phyloP scores from a whole-genome alignment of 2,888 invertebrate species.

The Lacanobia oleracea region DNA sequence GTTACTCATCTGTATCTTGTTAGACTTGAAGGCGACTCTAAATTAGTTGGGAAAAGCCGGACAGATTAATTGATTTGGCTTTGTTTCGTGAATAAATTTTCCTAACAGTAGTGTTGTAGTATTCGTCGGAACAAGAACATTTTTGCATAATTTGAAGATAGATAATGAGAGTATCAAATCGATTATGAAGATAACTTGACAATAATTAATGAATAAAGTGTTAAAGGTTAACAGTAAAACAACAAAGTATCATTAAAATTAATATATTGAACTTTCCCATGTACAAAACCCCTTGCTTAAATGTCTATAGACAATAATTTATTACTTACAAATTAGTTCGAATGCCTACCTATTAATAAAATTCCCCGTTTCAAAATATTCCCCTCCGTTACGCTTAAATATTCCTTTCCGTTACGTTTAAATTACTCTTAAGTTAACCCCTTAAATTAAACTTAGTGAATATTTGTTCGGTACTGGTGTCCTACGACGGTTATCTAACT shows the following conservation, averaged over 20 bases:
- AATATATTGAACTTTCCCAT: slow-evolving; percentile 61
- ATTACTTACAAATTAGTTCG: slow-evolving; percentile 60
- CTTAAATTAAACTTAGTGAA: slow-evolving; percentile 73
- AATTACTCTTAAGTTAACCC: slow-evolving; percentile 41
- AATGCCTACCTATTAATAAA: slow-evolving; percentile 60
- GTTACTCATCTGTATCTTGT: no score
- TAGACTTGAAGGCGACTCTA: no score
- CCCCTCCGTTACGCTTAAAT: slow-evolving; percentile 30
- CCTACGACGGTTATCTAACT: slow-evolving; percentile 68
- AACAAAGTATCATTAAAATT: slow-evolving; percentile 56
- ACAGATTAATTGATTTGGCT: no score
- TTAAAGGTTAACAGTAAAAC: slow-evolving; percentile 43
- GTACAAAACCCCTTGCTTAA: slow-evolving; percentile 50
- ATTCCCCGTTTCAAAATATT: slow-evolving; percentile 48
- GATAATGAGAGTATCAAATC: not conserved
- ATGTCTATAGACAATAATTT: slow-evolving; percentile 57
- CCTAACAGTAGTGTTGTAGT: not conserved
- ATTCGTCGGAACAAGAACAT: not conserved
- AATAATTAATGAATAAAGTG: not conserved
- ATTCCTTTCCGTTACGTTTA: slow-evolving; percentile 3
- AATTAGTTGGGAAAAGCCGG: no score
- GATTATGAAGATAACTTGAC: not conserved
- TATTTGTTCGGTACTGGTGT: slow-evolving; percentile 87
- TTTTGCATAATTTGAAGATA: no score
- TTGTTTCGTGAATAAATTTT: no score